These are phyloP conservation scores for Himalopsyche tibetana DNA, from an alignment of 2,888 invertebrate species.

Conservation along the genomic window DNA sequence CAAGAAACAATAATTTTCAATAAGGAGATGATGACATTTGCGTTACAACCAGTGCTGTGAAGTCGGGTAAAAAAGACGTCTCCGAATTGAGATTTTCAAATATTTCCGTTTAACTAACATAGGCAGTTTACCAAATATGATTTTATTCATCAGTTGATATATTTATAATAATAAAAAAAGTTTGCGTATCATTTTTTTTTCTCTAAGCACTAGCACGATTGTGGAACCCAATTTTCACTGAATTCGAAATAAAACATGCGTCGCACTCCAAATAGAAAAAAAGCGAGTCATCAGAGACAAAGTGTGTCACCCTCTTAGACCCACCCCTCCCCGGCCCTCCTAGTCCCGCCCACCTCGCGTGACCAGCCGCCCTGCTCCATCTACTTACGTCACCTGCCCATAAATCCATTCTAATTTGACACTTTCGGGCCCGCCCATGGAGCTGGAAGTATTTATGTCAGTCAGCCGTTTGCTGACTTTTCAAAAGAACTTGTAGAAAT, in stretches of 20 bases:
- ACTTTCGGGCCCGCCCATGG: slow-evolving; percentile 27
- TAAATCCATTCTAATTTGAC: slow-evolving; percentile 55
- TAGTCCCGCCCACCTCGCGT: slow-evolving; percentile 58
- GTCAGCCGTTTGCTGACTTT: slow-evolving; percentile 24
- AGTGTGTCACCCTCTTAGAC: slow-evolving; percentile 21
- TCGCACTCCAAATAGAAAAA: slow-evolving; percentile 7
- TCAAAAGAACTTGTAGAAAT: background rate
- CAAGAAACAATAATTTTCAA: too few species aligned
- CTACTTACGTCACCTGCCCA: slow-evolving; percentile 53
- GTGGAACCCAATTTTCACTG: background rate
- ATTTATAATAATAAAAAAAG: too few species aligned
- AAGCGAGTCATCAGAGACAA: slow-evolving; percentile 36
- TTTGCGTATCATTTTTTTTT: background rate
- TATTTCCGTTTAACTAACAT: too few species aligned
- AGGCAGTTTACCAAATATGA: too few species aligned
- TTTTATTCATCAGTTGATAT: too few species aligned
- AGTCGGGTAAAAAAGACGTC: too few species aligned
- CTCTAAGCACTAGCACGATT: background rate
- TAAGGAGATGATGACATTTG: too few species aligned
- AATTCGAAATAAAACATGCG: slow-evolving; percentile 15
- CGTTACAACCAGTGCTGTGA: too few species aligned
- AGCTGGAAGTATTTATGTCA: slow-evolving; percentile 17
- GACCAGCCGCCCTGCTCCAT: slow-evolving; percentile 43
- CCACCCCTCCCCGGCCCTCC: slow-evolving; percentile 57
- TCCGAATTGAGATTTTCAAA: too few species aligned